Base-by-base conservation (phyloP, 2,797 vertebrate genomes). In the Tenualosa ilisha region DNA sequence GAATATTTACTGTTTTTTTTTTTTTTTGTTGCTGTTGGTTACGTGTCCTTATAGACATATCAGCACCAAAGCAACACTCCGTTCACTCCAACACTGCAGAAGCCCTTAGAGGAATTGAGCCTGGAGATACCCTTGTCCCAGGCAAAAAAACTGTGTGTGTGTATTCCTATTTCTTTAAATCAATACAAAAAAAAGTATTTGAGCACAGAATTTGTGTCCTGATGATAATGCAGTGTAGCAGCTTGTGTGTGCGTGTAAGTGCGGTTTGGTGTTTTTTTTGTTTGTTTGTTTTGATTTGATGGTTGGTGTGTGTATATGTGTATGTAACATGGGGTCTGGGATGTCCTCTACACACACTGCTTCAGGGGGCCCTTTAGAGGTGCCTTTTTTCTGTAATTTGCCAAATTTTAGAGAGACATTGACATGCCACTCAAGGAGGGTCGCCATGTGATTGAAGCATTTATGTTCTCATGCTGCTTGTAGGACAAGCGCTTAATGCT, bases 371-470 rank as follows among this genome's bases (percentile, higher is more conserved):
- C 72, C 72, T 79, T 79, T 22, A 20, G 15, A 46, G 72, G 72
- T 79, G 72, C 72, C 72, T 79, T 46, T 79, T 43, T 43, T 79
- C 31, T 46, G 40, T 46, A 20, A 79, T 79, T 79, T 79, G 72
- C 72, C 72, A 79, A 79, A 79, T 79, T 46, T 2, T 43, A 46
- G 22, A 46, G 72, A 40, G 20, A 40, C 20, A 17, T 17, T 79
- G 72, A 40, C 37, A 40, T 22, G 72, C 40, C 40, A 79, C 72
- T 79, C 17, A 46, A 79, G 72, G 11, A 79, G 72, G 72, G 40
- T 79, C 2, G 72, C 17, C 17, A 43, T 43, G 72, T 79, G 72
- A 40, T 46, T 46, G 72, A 17, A 79, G 72, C 72, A 37, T 79
- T 79, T 75, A 15, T 40, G 13, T 75, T 75, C 68, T 75, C 13